These are phyloP conservation scores for Dryomyza anilis DNA, from an alignment of 2,888 invertebrate species.

Conservation along the genomic window DNA sequence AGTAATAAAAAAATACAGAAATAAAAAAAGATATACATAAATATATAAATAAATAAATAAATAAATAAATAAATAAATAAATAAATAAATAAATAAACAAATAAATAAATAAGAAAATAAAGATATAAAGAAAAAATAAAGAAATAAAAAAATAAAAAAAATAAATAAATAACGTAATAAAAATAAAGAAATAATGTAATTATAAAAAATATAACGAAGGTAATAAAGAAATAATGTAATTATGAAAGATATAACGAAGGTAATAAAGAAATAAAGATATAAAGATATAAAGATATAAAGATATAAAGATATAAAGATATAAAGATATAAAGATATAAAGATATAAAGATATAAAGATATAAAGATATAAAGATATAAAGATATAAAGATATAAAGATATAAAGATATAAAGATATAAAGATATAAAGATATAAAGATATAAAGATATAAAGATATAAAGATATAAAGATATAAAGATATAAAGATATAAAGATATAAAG, in stretches of 20 bases:
- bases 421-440: too few species aligned
- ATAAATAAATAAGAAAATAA: neutral
- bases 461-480: too few species aligned
- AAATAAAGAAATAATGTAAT: neutral
- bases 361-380: too few species aligned
- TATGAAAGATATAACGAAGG: neutral
- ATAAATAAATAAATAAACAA: neutral
- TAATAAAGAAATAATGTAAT: neutral
- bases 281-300: too few species aligned
- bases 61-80: neutral
- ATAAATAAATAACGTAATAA: neutral
- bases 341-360: too few species aligned
- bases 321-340: too few species aligned
- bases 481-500: too few species aligned
- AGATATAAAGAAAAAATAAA: neutral
- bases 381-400: too few species aligned
- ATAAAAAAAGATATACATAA: neutral
- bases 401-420: too few species aligned
- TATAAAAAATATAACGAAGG: neutral
- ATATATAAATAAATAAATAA: neutral
- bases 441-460: too few species aligned
- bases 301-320: too few species aligned
- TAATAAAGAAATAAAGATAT: neutral
- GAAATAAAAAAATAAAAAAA: neutral
- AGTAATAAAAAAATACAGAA: neutral